phyloP scores from a whole-genome alignment of 64 coral and sea anemone species.

The Orbicella faveolata region DNA sequence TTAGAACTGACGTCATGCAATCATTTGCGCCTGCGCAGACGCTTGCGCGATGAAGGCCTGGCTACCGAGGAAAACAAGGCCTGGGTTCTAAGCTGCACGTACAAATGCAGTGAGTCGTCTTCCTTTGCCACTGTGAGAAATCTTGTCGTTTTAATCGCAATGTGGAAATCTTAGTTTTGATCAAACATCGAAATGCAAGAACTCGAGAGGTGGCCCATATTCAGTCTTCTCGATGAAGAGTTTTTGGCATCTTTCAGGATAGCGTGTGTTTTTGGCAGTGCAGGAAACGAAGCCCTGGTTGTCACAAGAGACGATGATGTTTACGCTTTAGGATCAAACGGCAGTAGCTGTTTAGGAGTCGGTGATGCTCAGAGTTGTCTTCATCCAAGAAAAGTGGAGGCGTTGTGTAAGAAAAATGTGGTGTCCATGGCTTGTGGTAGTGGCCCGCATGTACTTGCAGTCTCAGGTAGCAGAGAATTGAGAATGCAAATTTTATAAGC shows the following conservation, averaged over 20 bases:
- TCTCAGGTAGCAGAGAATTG: constrained; percentile 69
- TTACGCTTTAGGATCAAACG: constrained; percentile 79
- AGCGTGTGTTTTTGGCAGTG: constrained; percentile 86
- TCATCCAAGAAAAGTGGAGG: constrained; percentile 74
- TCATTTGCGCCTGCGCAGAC: constrained; percentile 49
- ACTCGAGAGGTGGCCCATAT: constrained; percentile 87
- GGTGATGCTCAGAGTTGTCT: constrained; percentile 77
- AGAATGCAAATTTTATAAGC: no score
- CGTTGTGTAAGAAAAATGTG: constrained; percentile 80
- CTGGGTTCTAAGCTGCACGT: background rate
- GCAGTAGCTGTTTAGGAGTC: constrained; percentile 82
- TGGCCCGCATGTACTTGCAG: constrained; percentile 84
- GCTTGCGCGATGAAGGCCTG: background rate
- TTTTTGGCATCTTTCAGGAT: constrained; percentile 64
- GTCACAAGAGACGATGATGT: constrained; percentile 84
- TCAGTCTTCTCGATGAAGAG: constrained; percentile 67
- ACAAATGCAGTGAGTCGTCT: background rate
- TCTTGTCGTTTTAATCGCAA: background rate
- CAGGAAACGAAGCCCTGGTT: constrained; percentile 89
- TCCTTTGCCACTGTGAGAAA: background rate
- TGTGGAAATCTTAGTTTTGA: background rate
- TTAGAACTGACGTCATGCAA: constrained; percentile 86
- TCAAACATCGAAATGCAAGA: constrained; percentile 57
- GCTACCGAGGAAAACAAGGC: constrained; percentile 40
- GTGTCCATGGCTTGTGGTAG: constrained; percentile 74